Conservation (phyloP, 2,888 invertebrate genomes). For the Philopedon plagiatum region DNA sequence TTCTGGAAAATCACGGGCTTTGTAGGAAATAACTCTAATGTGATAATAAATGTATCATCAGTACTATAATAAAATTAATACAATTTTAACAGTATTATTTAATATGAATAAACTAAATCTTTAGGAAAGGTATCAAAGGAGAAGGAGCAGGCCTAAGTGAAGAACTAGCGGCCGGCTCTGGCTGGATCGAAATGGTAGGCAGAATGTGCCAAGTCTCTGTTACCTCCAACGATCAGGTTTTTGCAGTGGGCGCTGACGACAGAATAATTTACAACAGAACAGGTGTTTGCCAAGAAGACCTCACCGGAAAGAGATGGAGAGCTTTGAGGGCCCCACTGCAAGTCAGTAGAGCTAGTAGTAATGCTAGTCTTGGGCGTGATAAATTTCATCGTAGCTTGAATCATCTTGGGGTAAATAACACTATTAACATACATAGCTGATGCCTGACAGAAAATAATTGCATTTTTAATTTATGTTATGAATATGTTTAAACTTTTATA, state of each 20-base stretch:
- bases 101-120: constrained; percentile 11
- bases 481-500: no score
- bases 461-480: no score
- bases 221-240: constrained; percentile 87
- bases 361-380: constrained; percentile 74
- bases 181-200: constrained; percentile 93
- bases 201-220: constrained; percentile 88
- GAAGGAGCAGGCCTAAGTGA: constrained; percentile 81
- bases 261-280: constrained; percentile 85
- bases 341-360: constrained; percentile 86
- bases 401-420: constrained; percentile 69
- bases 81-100: neutral
- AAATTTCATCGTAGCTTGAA: constrained; percentile 76
- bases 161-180: constrained; percentile 83
- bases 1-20: no score
- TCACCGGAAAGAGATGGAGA: constrained; percentile 91
- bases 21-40: no score
- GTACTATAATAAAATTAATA: no score
- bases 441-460: no score
- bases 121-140: constrained; percentile 69
- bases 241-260: constrained; percentile 88
- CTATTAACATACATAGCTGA: constrained; percentile 15
- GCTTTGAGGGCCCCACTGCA: constrained; percentile 85
- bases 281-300: constrained; percentile 81
- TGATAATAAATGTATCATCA: no score